These are phyloP conservation scores for Sclerurus mexicanus DNA, from an alignment of 2,113 vertebrate genomes.

Conservation along the genomic window DNA sequence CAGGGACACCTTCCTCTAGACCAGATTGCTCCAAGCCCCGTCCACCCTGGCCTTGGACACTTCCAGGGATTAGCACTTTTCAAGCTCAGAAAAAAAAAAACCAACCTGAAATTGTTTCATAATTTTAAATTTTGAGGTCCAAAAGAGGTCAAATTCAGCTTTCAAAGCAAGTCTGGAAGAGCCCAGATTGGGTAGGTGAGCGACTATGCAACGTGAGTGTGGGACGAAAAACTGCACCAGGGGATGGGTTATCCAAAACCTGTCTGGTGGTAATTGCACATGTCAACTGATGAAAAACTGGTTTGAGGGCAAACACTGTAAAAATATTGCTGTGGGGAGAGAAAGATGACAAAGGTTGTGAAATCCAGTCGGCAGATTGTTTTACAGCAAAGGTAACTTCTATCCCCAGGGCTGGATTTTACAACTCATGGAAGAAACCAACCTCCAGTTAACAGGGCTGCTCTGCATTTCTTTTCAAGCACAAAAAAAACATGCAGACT, in stretches of 20 bases:
- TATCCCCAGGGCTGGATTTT: constrained; percentile 10
- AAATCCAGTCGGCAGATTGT: background rate
- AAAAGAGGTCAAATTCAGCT: background rate
- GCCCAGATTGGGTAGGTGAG: background rate
- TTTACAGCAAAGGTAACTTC: constrained; percentile 22
- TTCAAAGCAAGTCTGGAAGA: background rate
- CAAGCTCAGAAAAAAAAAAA: background rate
- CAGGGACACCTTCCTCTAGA: background rate
- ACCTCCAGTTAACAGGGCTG: background rate
- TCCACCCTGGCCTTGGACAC: background rate
- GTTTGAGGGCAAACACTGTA: constrained; percentile 12
- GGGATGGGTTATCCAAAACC: background rate
- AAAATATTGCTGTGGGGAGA: constrained; percentile 22
- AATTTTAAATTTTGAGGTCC: background rate
- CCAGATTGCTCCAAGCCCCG: background rate
- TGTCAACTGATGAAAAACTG: background rate
- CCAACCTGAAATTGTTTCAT: background rate
- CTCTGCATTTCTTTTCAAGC: background rate
- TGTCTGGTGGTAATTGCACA: background rate
- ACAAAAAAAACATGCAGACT: background rate
- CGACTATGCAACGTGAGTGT: accelerated
- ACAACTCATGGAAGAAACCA: background rate
- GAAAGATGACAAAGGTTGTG: background rate
- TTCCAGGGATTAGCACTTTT: background rate
- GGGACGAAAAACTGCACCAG: background rate